phyloP scores from a whole-genome alignment of 2,888 invertebrate genomes.

The Ormyrus thymus region DNA sequence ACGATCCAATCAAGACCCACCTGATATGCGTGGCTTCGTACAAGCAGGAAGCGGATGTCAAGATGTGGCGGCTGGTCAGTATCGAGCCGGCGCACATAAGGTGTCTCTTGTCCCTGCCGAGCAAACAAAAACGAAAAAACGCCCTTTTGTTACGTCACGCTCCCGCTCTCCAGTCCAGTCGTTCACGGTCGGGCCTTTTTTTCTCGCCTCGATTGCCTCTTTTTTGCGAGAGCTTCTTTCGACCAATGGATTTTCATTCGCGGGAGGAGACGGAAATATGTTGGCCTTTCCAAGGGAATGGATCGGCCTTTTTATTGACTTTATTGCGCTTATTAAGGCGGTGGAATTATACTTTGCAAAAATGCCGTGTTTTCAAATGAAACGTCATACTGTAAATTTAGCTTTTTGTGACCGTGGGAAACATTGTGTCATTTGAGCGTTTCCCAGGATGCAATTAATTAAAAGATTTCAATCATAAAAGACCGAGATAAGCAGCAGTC shows the following conservation, averaged over 20 bases:
- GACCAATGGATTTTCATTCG: no score
- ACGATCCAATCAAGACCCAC: slow-evolving; percentile 51
- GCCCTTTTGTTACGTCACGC: slow-evolving; percentile 15
- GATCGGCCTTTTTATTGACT: no score
- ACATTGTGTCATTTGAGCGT: no score
- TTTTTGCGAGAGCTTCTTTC: neutral
- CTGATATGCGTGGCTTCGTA: slow-evolving; percentile 61
- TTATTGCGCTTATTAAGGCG: no score
- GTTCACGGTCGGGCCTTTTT: slow-evolving; percentile 14
- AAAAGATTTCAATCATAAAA: neutral
- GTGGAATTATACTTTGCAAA: no score
- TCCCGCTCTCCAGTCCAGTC: slow-evolving; percentile 11
- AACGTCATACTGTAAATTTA: no score
- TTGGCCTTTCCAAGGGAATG: no score
- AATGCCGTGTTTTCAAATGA: no score
- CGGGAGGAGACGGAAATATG: no score
- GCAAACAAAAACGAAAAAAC: slow-evolving; percentile 19
- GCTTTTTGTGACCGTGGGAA: no score
- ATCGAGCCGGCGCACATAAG: slow-evolving; percentile 64
- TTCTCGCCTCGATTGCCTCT: neutral
- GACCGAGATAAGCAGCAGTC: no score
- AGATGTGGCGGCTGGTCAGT: slow-evolving; percentile 59
- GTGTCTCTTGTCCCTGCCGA: slow-evolving; percentile 56
- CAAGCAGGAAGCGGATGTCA: slow-evolving; percentile 64
- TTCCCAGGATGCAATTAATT: no score